Evolutionary conservation across 2,888 invertebrate genomes (phyloP), one percentile per base, ranked within the genome.

Genomic region (Capitulum mitella): DNA sequence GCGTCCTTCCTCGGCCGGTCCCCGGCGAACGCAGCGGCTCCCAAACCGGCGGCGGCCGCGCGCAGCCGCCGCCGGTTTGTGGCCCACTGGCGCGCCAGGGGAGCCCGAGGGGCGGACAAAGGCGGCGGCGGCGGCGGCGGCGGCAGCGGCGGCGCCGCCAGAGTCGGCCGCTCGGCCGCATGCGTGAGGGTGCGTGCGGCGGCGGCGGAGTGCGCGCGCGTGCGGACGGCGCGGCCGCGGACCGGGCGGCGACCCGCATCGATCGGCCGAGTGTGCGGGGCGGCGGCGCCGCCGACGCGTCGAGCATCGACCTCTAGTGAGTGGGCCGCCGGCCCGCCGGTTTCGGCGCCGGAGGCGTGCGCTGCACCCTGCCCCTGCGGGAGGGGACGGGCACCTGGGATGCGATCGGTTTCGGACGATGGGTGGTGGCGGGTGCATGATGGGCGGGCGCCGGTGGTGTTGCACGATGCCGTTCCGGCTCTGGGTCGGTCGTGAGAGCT

Each of bases 161-260:
- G 90, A 92, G 82, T 98, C 98, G 98, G 92, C 92, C 58, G 98
- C 98, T 2, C 97, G 98, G 0, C 89, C 98, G 81, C 98, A 98
- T 43, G 76, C 95, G 97, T 0, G 98, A 98, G 85, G 93, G 95
- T 1, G 98, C 98, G 86, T 92, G 97, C 0, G 89, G 93, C 79
- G 98, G 98, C 85, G 98, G 98, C 0, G 97, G 98, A 83, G 98
- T 98, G 87, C 98, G 98, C 89, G 92, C 93, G 86, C 86, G 84
- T 82, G 32, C 34, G 48, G 51, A 19, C 51, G 22, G 51, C 16
- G 19, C 5, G 22, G 22, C 51, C 22, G 51, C 19, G 51, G 22
- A 51, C 22, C 51, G 1, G 43, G 43, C 10, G n/a, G 32, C 26
- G 26, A 19, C 34, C 26, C 26, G 26, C 26, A n/a, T 43, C 40